Evolutionary conservation across 2,888 invertebrate species (phyloP), one percentile per base, ranked within the genome.

Genomic region (Xestia rhomboidea): DNA sequence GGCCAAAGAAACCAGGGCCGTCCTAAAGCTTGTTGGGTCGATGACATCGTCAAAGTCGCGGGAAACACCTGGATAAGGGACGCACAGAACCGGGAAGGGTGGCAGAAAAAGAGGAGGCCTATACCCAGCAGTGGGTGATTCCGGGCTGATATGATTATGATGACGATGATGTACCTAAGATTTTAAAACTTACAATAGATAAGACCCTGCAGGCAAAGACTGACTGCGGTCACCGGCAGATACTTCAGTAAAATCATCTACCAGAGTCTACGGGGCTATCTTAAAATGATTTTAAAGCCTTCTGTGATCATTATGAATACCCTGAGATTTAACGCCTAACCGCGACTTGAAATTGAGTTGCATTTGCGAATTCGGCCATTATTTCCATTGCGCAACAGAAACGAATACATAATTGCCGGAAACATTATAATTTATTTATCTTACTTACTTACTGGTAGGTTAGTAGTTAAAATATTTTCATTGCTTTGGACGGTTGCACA

Each of bases 381-480:
- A 71, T 30, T 44, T 18, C 30, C 30, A 46, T 46, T 46, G 21
- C 34, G n/a, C 38, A 75, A 76, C n/a, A 41, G 15, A 18, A 7
- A 41, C 38, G 18, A n/a, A 60, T 60, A 60, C 41, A 34, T 41
- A 60, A 62, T 77, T 60, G 8, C 49, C 60, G 77, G 60, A 41
- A 67, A 60, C 41, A 49, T 30, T 7, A 24, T 41, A 41, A 38
- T 38, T 44, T 41, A 60, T 38, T 46, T 21, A 46, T 57, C 46
- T 30, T 64, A 27, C 27, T 6, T 8, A 5, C 21, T 72, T n/a
- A n/a, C n/a, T n/a, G n/a, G n/a, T n/a, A n/a, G n/a, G n/a, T n/a
- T n/a, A 41, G 38, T 57, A 60, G 30, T 46, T 46, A 57, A 77
- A 77, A 66, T 41, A 60, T 77, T 34, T 77, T 66, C 8, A 54